Evolutionary conservation across 2,797 vertebrate genomes (phyloP).

Genomic region (Epinephelus coioides): DNA sequence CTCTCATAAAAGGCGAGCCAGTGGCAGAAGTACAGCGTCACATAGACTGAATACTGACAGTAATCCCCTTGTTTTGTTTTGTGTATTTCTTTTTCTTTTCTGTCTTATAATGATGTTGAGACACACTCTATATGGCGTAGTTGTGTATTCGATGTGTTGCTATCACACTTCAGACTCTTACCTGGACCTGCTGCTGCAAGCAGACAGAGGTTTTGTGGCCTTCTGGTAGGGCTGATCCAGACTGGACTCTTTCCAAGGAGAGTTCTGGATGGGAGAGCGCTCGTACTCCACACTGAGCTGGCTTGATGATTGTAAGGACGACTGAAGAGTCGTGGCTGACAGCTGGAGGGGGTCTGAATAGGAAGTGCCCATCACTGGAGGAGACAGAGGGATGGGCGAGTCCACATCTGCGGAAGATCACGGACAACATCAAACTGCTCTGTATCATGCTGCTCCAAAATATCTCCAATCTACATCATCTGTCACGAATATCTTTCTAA

Average conservation of each 20-base stretch:
- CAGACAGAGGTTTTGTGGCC: slow-evolving; percentile 77
- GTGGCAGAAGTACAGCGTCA: too few relatives aligned
- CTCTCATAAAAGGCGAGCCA: too few relatives aligned
- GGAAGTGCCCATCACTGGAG: slow-evolving; percentile 56
- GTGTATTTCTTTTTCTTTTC: too few relatives aligned
- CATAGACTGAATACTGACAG: too few relatives aligned
- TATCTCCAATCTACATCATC: not conserved
- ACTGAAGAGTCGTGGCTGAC: slow-evolving; percentile 57
- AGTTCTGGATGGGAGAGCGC: slow-evolving; percentile 90
- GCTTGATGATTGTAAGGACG: slow-evolving; percentile 27
- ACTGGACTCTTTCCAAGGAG: slow-evolving; percentile 94
- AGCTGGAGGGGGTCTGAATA: slow-evolving; percentile 71
- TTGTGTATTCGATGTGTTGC: not conserved
- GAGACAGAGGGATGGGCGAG: slow-evolving; percentile 69
- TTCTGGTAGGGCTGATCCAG: slow-evolving; percentile 92
- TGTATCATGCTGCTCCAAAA: not conserved
- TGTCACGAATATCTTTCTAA: not conserved
- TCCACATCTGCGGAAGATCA: slow-evolving; percentile 76
- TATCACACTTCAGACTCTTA: slow-evolving; percentile 55
- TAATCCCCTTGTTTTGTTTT: too few relatives aligned
- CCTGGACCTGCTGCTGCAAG: slow-evolving; percentile 89
- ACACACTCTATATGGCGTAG: not conserved
- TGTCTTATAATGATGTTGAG: too few relatives aligned
- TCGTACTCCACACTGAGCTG: slow-evolving; percentile 78
- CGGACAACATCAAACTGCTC: slow-evolving; percentile 4